Conservation (phyloP, 2,797 vertebrate genomes). For the Poecilia picta region DNA sequence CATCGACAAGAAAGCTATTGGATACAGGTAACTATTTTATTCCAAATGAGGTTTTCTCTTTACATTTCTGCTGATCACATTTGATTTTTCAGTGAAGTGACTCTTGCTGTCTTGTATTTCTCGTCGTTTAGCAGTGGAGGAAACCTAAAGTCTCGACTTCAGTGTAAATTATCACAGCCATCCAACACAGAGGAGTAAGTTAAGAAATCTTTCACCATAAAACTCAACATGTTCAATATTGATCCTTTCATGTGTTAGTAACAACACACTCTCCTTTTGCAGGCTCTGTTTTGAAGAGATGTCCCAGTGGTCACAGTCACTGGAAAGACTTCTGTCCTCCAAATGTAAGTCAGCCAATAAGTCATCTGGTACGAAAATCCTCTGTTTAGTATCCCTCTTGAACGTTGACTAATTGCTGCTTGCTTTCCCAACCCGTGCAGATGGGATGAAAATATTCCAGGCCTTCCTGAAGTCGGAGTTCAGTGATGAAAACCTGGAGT, state of each 20-base stretch:
- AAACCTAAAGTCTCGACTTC: slow-evolving; percentile 58
- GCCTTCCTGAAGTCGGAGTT: slow-evolving; percentile 89
- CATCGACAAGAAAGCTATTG: slow-evolving; percentile 55
- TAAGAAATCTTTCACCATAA: neutral
- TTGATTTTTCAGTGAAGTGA: slow-evolving; percentile 28
- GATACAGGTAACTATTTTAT: slow-evolving; percentile 59
- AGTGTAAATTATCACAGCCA: slow-evolving; percentile 38
- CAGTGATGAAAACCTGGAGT: slow-evolving; percentile 91
- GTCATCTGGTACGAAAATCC: neutral
- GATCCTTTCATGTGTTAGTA: slow-evolving; percentile 4
- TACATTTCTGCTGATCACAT: neutral
- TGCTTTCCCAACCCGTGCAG: slow-evolving; percentile 57
- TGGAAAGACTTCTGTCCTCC: slow-evolving; percentile 85
- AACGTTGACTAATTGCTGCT: slow-evolving; percentile 1
- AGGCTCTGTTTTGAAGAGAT: slow-evolving; percentile 84
- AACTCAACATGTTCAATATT: neutral
- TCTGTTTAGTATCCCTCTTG: neutral
- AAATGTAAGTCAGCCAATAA: slow-evolving; percentile 80
- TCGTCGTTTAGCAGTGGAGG: slow-evolving; percentile 43
- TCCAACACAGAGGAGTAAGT: slow-evolving; percentile 60
- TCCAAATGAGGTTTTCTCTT: neutral
- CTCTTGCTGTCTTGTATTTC: slow-evolving; percentile 11
- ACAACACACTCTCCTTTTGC: slow-evolving; percentile 33
- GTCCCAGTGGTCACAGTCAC: slow-evolving; percentile 85
- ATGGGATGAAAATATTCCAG: slow-evolving; percentile 83